A percentile compares a stretch with the other conserved stretches of the same genome.
Evolutionary conservation across 2,113 vertebrate genomes (phyloP).

Genomic region (Mastomys coucha): DNA sequence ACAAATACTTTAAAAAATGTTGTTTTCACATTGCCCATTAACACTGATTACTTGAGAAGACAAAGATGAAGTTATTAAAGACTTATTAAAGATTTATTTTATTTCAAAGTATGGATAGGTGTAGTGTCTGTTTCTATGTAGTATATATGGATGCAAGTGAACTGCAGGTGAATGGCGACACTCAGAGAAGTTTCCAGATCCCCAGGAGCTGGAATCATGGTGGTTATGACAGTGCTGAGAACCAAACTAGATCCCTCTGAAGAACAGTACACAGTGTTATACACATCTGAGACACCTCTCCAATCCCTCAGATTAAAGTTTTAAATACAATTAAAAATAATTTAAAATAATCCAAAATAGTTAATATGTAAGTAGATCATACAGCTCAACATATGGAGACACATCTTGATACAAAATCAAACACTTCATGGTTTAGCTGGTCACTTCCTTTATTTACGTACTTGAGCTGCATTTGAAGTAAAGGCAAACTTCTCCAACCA

Average conservation of each 20-base stretch:
- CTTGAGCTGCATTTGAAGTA: not conserved
- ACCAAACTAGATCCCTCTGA: too few species aligned
- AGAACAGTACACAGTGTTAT: not conserved
- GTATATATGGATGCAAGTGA: not conserved
- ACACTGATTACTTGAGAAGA: not conserved
- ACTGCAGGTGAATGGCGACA: not conserved
- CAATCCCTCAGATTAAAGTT: not conserved
- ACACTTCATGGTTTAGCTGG: not conserved
- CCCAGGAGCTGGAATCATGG: not conserved
- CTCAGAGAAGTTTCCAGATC: not conserved
- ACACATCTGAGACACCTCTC: not conserved
- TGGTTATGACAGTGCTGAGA: not conserved
- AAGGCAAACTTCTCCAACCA: not conserved
- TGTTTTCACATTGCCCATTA: not conserved
- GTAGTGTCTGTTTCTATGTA: not conserved
- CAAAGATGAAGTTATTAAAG: not conserved
- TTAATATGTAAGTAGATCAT: not conserved
- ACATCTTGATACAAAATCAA: slow-evolving; percentile 2
- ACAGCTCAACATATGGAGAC: not conserved
- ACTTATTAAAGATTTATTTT: not conserved
- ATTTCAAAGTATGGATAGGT: not conserved
- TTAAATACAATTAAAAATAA: not conserved
- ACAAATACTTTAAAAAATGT: not conserved
- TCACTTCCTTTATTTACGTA: not conserved
- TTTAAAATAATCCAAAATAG: slow-evolving; percentile 8